phyloP scores from a whole-genome alignment of 2,113 vertebrate genomes.

The Nothoprocta pentlandii region DNA sequence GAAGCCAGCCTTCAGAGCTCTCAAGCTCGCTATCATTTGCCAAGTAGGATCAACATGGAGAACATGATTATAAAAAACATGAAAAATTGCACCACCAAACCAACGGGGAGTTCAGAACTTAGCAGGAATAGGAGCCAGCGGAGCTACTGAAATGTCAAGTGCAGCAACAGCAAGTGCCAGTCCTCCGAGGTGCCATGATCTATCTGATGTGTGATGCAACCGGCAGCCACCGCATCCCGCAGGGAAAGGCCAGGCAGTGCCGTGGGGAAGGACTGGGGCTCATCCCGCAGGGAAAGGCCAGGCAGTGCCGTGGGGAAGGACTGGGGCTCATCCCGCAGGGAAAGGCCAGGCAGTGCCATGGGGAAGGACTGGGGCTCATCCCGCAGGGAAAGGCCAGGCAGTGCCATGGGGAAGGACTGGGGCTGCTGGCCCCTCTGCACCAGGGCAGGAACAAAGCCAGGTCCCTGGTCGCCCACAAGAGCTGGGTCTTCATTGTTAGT shows the following conservation, averaged over 20 bases:
- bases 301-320: neutral
- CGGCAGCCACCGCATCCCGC: neutral
- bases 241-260: neutral
- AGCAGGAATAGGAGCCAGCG: neutral
- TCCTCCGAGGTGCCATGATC: neutral
- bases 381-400: neutral
- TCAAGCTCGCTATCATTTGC: conserved; percentile 42
- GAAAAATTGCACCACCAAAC: conserved; percentile 32
- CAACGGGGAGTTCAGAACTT: conserved; percentile 26
- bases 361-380: neutral
- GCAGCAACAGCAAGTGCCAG: neutral
- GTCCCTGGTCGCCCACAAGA: neutral
- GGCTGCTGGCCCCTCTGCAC: too few species aligned
- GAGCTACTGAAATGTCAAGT: conserved; percentile 9
- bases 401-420: neutral
- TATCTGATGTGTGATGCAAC: neutral
- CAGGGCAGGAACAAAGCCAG: too few species aligned
- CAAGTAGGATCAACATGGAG: conserved; percentile 56
- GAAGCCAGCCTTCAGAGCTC: conserved; percentile 45
- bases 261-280: neutral
- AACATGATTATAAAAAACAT: conserved; percentile 4
- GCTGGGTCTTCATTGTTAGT: neutral
- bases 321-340: neutral
- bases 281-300: too few species aligned
- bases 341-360: neutral